Evolutionary conservation across 2,888 invertebrate genomes (phyloP).

Genomic region (Apamea epomidion): DNA sequence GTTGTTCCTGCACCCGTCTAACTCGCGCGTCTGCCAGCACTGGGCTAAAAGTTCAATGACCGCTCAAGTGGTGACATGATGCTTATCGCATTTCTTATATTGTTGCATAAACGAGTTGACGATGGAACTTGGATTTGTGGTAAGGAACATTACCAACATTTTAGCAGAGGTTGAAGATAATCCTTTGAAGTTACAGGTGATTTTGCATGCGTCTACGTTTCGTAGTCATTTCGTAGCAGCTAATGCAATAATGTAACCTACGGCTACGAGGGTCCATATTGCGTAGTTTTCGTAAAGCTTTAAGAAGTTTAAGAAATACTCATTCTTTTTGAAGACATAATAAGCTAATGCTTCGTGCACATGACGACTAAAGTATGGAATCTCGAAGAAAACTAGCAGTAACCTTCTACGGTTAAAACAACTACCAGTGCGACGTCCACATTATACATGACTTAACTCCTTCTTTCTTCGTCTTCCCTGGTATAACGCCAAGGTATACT

Average conservation of each 20-base stretch:
- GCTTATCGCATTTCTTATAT: conserved; percentile 68
- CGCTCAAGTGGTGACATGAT: conserved; percentile 71
- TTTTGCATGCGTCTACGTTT: conserved; percentile 9
- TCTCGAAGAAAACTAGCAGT: not conserved
- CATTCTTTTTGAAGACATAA: not conserved
- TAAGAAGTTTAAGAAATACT: not conserved
- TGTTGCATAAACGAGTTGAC: conserved; percentile 58
- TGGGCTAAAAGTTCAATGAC: conserved; percentile 81
- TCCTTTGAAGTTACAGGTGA: not conserved
- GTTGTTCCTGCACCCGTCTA: conserved; percentile 72
- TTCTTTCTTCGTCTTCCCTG: not conserved
- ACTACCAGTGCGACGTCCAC: not conserved
- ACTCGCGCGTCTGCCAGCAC: conserved; percentile 72
- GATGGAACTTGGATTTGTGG: conserved; percentile 42
- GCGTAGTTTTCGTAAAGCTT: not conserved
- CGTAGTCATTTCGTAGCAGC: conserved; percentile 47
- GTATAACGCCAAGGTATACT: not conserved
- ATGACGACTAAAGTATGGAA: not conserved
- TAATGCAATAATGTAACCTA: conserved; percentile 3
- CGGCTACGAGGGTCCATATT: conserved; percentile 1
- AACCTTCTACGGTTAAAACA: not conserved
- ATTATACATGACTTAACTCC: not conserved
- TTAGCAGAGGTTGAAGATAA: not conserved
- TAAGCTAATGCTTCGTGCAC: not conserved
- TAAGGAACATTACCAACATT: conserved; percentile 24